A percentile compares a stretch with the other conserved stretches of the same genome.
These are phyloP conservation scores for Barypeithes pellucidus DNA, from an alignment of 2,888 invertebrate genomes.

Conservation along the genomic window DNA sequence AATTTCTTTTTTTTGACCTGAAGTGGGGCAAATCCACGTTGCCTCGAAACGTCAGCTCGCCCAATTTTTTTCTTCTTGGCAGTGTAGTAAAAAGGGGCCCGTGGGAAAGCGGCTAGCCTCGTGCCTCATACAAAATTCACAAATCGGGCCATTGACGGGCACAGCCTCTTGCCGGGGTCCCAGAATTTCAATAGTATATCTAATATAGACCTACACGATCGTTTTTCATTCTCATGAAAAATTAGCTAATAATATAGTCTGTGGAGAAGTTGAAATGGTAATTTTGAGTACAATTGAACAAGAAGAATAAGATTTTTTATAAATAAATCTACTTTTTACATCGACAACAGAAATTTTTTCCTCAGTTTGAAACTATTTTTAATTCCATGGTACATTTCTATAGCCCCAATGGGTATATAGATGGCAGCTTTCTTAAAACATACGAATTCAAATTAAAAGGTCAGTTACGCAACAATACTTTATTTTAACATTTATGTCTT, in stretches of 20 bases:
- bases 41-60: slow-evolving; percentile 35
- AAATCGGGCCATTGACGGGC: slow-evolving; percentile 57
- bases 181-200: slow-evolving; percentile 66
- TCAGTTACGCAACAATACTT: too few species aligned
- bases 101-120: slow-evolving; percentile 26
- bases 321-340: too few species aligned
- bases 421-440: too few species aligned
- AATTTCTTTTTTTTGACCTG: slow-evolving; percentile 22
- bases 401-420: too few species aligned
- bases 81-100: slow-evolving; percentile 46
- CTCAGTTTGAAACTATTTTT: too few species aligned
- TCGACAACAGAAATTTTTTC: too few species aligned
- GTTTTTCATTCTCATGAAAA: slow-evolving; percentile 71
- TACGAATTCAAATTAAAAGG: too few species aligned
- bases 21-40: slow-evolving; percentile 35
- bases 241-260: slow-evolving; percentile 55
- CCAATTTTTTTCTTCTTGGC: slow-evolving; percentile 42
- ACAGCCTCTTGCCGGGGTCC: slow-evolving; percentile 54
- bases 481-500: too few species aligned
- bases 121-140: slow-evolving; percentile 53
- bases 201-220: slow-evolving; percentile 72
- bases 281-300: too few species aligned
- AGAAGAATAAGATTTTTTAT: too few species aligned
- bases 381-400: too few species aligned
- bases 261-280: slow-evolving; percentile 31